Percentiles rank a stretch among this genome's conserved stretches.
Evolutionary conservation across 2,888 invertebrate genomes (phyloP).

Genomic region (Falcaria lacertinaria): DNA sequence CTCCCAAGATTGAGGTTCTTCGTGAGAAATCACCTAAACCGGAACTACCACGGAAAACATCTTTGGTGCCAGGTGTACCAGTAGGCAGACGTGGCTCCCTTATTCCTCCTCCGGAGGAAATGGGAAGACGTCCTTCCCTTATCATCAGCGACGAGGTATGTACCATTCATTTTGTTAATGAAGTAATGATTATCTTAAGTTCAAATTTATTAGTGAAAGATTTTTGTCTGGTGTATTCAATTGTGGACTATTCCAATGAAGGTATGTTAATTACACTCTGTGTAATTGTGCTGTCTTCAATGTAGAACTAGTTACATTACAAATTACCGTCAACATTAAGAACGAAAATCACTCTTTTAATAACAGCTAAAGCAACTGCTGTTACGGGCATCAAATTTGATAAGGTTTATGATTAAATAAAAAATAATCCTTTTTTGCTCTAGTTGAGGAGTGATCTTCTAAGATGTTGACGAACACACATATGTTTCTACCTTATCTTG

Average conservation of each 20-base stretch:
- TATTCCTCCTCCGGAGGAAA: conserved; percentile 93
- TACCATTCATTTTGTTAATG: conserved; percentile 24
- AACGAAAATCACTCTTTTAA: conserved; percentile 5
- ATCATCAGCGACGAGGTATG: conserved; percentile 97
- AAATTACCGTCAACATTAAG: conserved; percentile 14
- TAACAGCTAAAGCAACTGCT: neutral
- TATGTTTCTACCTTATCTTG: conserved; percentile 40
- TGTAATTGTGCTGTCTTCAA: conserved; percentile 46
- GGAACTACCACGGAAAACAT: conserved; percentile 85
- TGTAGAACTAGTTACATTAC: conserved; percentile 26
- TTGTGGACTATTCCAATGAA: conserved; percentile 44
- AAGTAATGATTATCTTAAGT: conserved; percentile 5
- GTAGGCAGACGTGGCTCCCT: conserved; percentile 86
- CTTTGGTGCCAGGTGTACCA: conserved; percentile 82
- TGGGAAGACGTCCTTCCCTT: conserved; percentile 91
- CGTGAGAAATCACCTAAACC: conserved; percentile 86
- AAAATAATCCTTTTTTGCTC: neutral
- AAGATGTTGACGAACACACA: conserved; percentile 29
- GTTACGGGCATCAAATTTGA: neutral
- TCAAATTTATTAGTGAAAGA: conserved; percentile 15
- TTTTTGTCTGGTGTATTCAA: conserved; percentile 29
- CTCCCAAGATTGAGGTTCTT: conserved; percentile 93
- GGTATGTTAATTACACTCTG: conserved; percentile 54
- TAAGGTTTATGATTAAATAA: neutral
- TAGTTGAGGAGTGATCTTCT: conserved; percentile 14